A percentile compares a stretch with the other conserved stretches of the same genome.
phyloP scores from a whole-genome alignment of 2,113 vertebrate genomes.

The Cryptotis parvus region DNA sequence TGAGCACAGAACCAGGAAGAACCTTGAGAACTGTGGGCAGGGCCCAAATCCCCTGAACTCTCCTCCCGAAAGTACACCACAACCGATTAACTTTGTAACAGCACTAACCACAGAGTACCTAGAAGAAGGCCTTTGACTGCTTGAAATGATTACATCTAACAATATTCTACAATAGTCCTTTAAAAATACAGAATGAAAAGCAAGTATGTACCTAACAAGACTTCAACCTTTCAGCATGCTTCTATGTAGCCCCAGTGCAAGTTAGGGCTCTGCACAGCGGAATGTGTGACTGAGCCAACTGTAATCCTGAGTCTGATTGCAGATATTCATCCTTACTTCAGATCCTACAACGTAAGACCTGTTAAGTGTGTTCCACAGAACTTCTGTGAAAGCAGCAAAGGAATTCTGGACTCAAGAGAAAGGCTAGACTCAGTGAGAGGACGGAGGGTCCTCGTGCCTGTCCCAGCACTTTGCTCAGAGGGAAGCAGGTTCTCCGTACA shows the following conservation, averaged over 20 bases:
- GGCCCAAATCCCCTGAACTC: too few relatives aligned
- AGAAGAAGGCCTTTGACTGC: not conserved
- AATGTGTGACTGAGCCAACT: not conserved
- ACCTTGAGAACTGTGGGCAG: too few relatives aligned
- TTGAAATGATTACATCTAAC: conserved; percentile 10
- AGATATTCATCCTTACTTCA: not conserved
- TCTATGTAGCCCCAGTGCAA: not conserved
- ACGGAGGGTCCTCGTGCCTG: fast-evolving
- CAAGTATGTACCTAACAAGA: too few relatives aligned
- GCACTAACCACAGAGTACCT: not conserved
- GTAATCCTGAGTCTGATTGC: not conserved
- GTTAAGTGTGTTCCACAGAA: too few relatives aligned
- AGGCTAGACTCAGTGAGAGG: fast-evolving
- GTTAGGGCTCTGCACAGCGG: not conserved
- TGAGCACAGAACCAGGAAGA: too few relatives aligned
- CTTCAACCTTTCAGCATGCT: not conserved
- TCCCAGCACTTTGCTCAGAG: not conserved
- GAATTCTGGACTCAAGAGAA: not conserved
- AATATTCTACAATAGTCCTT: not conserved
- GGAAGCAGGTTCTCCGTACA: not conserved
- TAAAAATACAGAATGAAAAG: too few relatives aligned
- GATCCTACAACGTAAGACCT: not conserved
- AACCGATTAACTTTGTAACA: conserved; percentile 12
- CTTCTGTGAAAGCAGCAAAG: not conserved
- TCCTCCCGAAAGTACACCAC: not conserved